Conservation (phyloP, 2,113 vertebrate species). For the Leptobrachium leishanense region DNA sequence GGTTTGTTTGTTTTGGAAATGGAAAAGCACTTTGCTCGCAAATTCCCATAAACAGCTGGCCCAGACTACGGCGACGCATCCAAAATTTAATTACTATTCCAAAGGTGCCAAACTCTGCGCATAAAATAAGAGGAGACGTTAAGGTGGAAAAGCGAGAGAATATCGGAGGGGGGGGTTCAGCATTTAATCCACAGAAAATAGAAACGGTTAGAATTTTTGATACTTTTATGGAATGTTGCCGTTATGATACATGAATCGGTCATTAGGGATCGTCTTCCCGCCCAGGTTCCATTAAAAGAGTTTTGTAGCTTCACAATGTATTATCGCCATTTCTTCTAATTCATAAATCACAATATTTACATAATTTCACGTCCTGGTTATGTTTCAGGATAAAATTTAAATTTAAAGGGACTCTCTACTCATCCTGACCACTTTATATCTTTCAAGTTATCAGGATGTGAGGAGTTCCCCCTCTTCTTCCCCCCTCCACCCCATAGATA, state of each 20-base stretch:
- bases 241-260: not conserved
- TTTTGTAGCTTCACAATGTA: not conserved
- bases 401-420: no score
- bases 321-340: no score
- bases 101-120: constrained; percentile 28
- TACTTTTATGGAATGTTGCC: not conserved
- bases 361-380: no score
- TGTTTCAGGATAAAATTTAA: no score
- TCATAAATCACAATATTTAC: no score
- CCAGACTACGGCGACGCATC: constrained; percentile 31
- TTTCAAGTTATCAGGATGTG: no score
- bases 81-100: constrained; percentile 45
- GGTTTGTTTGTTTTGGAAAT: constrained; percentile 48
- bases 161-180: not conserved
- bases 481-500: no score
- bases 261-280: not conserved
- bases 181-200: not conserved
- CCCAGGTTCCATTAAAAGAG: not conserved
- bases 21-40: constrained; percentile 46
- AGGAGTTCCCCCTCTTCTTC: no score
- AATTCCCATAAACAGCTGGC: constrained; percentile 50
- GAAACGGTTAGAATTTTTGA: not conserved
- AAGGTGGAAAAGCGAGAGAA: constrained; percentile 5
- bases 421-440: no score
- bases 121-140: constrained; percentile 16